phyloP scores from a whole-genome alignment of 2,888 invertebrate species.

The Liposcelis brunnea region DNA sequence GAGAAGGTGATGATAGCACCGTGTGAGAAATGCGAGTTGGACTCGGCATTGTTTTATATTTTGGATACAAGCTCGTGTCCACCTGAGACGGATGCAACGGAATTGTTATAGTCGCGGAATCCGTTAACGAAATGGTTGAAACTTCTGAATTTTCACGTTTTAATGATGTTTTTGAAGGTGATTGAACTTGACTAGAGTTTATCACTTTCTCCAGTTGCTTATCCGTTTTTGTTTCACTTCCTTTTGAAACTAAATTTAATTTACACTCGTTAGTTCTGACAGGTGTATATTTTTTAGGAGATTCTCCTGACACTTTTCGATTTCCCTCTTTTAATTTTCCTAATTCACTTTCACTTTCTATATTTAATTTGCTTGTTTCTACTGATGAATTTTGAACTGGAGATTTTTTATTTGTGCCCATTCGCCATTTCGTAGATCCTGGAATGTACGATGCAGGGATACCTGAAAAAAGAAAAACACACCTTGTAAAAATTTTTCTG shows the following conservation, averaged over 20 bases:
- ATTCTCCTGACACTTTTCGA: no score
- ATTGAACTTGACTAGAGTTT: neutral
- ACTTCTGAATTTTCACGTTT: slow-evolving; percentile 7
- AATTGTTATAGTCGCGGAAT: slow-evolving; percentile 35
- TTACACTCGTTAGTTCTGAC: no score
- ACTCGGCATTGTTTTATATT: slow-evolving; percentile 41
- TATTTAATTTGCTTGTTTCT: neutral
- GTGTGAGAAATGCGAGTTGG: slow-evolving; percentile 28
- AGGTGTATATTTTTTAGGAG: no score
- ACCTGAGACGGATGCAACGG: slow-evolving; percentile 28
- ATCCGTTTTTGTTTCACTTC: no score
- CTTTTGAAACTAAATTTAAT: no score
- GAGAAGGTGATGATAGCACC: slow-evolving; percentile 25
- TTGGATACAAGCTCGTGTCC: slow-evolving; percentile 25
- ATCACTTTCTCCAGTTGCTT: neutral
- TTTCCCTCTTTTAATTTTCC: no score
- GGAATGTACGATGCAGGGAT: slow-evolving; percentile 11
- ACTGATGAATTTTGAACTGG: neutral
- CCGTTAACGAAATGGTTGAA: slow-evolving; percentile 30
- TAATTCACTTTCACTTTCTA: no score
- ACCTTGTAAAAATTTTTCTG: no score
- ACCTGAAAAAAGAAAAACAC: no score
- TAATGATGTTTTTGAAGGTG: slow-evolving; percentile 7
- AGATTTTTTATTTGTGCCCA: slow-evolving; percentile 4
- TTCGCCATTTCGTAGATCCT: slow-evolving; percentile 12